phyloP scores from a whole-genome alignment of 2,113 vertebrate species.

The Sinosuthora webbiana region DNA sequence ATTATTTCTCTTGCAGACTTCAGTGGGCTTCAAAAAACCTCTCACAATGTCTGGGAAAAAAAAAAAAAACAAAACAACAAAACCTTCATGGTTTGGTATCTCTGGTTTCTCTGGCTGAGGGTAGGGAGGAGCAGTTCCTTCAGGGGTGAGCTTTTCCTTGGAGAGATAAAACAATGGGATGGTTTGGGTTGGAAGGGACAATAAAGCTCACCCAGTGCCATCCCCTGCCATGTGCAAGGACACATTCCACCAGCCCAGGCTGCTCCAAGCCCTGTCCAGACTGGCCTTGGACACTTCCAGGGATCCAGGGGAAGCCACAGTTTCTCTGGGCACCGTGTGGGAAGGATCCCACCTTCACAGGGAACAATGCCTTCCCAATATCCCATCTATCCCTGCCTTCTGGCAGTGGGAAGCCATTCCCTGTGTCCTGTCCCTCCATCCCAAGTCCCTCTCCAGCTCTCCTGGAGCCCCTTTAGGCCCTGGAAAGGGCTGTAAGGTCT shows the following conservation, averaged over 20 bases:
- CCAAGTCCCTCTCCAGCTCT: neutral
- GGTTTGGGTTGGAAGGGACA: neutral
- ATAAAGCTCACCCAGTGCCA: fast-evolving
- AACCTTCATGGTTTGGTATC: neutral
- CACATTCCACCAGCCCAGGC: fast-evolving
- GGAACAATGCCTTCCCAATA: fast-evolving
- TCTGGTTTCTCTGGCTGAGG: neutral
- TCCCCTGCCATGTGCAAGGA: neutral
- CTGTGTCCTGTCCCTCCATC: neutral
- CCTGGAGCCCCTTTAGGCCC: neutral
- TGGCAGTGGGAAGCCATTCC: neutral
- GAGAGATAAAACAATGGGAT: neutral
- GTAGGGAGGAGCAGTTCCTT: fast-evolving
- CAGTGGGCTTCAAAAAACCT: neutral
- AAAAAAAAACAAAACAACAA: neutral
- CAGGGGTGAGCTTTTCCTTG: neutral
- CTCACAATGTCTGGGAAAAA: neutral
- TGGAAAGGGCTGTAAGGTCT: fast-evolving
- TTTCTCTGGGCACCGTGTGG: neutral
- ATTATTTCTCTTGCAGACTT: neutral
- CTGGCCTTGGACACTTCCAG: neutral
- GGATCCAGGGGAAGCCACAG: neutral
- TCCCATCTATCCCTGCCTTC: fast-evolving
- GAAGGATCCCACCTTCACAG: neutral
- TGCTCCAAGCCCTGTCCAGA: fast-evolving